A percentile compares a stretch with the other conserved stretches of the same genome.
These are phyloP conservation scores for Epinotia nisella DNA, from an alignment of 2,888 invertebrate genomes.

Conservation along the genomic window DNA sequence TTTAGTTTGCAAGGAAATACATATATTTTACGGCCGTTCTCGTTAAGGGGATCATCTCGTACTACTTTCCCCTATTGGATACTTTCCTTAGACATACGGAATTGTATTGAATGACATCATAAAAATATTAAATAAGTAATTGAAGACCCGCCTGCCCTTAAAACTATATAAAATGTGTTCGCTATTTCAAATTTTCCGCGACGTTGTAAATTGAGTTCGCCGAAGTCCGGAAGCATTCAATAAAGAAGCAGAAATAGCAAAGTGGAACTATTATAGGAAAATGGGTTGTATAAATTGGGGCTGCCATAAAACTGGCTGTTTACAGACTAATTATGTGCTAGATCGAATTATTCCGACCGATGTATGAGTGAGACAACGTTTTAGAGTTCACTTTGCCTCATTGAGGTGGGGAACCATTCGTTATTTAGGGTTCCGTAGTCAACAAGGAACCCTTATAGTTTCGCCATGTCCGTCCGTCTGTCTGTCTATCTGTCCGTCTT, in stretches of 20 bases:
- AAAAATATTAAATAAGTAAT: no score
- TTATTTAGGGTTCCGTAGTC: no score
- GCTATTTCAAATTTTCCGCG: conserved; percentile 8
- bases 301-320: conserved; percentile 54
- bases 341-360: conserved; percentile 55
- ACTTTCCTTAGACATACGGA: no score
- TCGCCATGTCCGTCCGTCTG: no score
- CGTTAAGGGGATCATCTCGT: no score
- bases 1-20: no score
- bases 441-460: no score
- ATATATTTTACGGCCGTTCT: no score
- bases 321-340: conserved; percentile 55
- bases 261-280: conserved; percentile 43
- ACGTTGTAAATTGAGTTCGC: conserved; percentile 48
- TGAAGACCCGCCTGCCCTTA: neutral
- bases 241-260: conserved; percentile 50
- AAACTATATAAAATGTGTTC: neutral
- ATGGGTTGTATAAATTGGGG: conserved; percentile 34
- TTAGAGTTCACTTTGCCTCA: neutral
- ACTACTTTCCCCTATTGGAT: no score
- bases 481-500: no score
- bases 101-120: no score
- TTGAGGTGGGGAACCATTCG: neutral
- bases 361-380: neutral
- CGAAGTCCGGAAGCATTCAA: conserved; percentile 49